Conservation (phyloP, 2,797 vertebrate species). For the Sarcoramphus papa region DNA sequence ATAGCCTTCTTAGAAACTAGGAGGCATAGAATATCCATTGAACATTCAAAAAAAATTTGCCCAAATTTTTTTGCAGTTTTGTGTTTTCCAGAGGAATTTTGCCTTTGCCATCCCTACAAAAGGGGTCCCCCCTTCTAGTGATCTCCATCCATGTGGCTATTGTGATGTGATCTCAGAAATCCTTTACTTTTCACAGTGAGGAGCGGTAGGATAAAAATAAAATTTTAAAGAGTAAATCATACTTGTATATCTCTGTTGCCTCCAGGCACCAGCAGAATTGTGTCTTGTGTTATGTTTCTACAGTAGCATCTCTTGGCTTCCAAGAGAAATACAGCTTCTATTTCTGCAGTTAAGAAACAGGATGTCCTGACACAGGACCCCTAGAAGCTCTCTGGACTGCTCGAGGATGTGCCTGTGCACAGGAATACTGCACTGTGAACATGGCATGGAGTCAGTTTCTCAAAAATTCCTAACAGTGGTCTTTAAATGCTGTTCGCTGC, state of each 20-base stretch:
- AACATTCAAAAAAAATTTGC: neutral
- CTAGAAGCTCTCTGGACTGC: neutral
- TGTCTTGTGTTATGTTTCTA: neutral
- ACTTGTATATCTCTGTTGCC: neutral
- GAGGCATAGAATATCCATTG: neutral
- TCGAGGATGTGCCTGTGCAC: fast-evolving
- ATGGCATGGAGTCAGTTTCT: neutral
- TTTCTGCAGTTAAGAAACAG: neutral
- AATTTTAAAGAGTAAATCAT: neutral
- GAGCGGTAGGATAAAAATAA: neutral
- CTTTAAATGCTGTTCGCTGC: neutral
- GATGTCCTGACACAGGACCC: neutral
- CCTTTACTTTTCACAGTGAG: neutral
- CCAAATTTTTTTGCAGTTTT: neutral
- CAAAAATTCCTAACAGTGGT: neutral
- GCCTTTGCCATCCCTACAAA: neutral
- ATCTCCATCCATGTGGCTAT: neutral
- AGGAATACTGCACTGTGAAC: neutral
- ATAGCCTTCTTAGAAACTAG: neutral
- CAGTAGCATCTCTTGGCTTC: neutral
- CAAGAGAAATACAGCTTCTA: neutral
- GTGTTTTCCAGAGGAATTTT: neutral
- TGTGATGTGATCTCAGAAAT: neutral
- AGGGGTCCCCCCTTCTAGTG: fast-evolving
- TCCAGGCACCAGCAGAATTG: neutral